These are phyloP conservation scores for Aeoliscus strigatus DNA, from an alignment of 2,797 vertebrate species.

Conservation along the genomic window DNA sequence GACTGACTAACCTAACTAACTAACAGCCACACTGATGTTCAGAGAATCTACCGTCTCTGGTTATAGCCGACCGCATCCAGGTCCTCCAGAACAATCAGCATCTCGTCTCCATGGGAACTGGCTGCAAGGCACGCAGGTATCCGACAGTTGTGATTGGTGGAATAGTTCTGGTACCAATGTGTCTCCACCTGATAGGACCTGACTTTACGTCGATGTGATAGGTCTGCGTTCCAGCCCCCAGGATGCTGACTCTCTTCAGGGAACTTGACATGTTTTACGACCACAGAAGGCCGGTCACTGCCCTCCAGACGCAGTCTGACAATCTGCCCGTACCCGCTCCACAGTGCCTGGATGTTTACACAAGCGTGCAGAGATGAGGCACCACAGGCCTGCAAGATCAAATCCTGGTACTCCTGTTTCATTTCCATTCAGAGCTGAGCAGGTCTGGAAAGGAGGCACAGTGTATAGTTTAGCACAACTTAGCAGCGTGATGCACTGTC, in stretches of 20 bases:
- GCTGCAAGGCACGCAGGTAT: conserved; percentile 68
- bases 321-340: conserved; percentile 78
- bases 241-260: conserved; percentile 57
- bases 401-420: conserved; percentile 69
- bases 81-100: conserved; percentile 77
- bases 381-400: conserved; percentile 64
- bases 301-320: conserved; percentile 68
- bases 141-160: conserved; percentile 57
- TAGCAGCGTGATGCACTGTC: too few relatives aligned
- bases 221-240: conserved; percentile 60
- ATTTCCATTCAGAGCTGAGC: conserved; percentile 43
- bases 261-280: conserved; percentile 74
- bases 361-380: conserved; percentile 62
- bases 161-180: conserved; percentile 76
- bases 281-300: conserved; percentile 64
- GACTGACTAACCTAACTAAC: too few relatives aligned
- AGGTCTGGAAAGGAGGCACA: too few relatives aligned
- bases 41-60: conserved; percentile 51
- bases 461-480: too few relatives aligned
- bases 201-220: conserved; percentile 73
- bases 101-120: conserved; percentile 70
- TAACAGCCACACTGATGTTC: not conserved
- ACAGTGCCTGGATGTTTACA: conserved; percentile 69
- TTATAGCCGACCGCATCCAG: conserved; percentile 71
- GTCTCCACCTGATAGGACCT: conserved; percentile 77